These are phyloP conservation scores for Drosophila pseudoobscura DNA, from an alignment of 1,140 invertebrate genomes.

Conservation along the genomic window DNA sequence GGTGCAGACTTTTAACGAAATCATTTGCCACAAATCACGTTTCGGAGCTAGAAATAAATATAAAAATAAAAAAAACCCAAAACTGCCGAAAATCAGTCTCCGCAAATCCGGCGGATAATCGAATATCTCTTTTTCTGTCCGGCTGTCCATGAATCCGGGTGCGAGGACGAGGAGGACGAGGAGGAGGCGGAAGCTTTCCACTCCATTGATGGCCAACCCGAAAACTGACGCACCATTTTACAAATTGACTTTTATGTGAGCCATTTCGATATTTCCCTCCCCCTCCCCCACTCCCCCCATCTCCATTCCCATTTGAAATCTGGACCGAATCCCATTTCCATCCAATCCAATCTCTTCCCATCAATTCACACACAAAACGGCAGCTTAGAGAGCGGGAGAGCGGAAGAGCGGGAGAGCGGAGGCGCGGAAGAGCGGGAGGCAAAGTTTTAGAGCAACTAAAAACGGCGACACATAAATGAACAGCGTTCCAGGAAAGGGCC, in stretches of 20 bases:
- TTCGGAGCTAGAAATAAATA: slow-evolving; percentile 6
- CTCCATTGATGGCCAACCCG: slow-evolving; percentile 65
- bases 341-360: slow-evolving; percentile 9
- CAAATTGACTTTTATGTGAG: slow-evolving; percentile 58
- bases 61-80: neutral
- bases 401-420: no score
- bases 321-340: neutral
- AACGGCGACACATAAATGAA: slow-evolving; percentile 68
- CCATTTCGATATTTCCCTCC: slow-evolving; percentile 36
- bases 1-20: no score
- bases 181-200: slow-evolving; percentile 54
- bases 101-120: slow-evolving; percentile 49
- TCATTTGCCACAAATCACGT: slow-evolving; percentile 4
- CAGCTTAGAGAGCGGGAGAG: slow-evolving; percentile 25
- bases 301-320: neutral
- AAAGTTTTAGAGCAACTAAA: slow-evolving; percentile 68
- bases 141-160: slow-evolving; percentile 17
- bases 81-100: slow-evolving; percentile 35
- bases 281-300: neutral
- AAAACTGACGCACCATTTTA: slow-evolving; percentile 47
- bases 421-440: neutral
- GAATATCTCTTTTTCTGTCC: slow-evolving; percentile 48
- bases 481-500: slow-evolving; percentile 6
- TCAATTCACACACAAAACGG: slow-evolving; percentile 41
- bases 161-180: no score